Evolutionary conservation across 2,888 invertebrate genomes (phyloP).

Genomic region (Mesochorus sp.): DNA sequence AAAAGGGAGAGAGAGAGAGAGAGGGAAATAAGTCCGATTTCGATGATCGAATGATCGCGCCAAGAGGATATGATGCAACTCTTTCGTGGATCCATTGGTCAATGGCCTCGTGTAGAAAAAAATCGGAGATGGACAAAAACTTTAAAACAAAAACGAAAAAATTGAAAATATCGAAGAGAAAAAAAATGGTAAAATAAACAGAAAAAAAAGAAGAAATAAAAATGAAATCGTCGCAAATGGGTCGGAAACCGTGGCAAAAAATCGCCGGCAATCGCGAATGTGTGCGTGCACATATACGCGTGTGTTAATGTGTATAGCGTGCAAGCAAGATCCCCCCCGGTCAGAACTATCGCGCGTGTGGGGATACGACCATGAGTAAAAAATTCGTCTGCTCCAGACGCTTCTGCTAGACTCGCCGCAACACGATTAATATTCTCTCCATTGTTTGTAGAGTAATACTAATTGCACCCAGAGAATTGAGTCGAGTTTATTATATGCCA

Average conservation of each 20-base stretch:
- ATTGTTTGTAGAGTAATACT: background rate
- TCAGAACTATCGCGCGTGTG: background rate
- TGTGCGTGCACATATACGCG: background rate
- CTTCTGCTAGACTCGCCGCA: conserved; percentile 62
- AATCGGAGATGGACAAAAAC: too few relatives aligned
- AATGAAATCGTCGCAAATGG: too few relatives aligned
- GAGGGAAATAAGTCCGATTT: background rate
- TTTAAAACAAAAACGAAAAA: background rate
- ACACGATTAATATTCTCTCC: conserved; percentile 68
- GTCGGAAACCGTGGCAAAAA: too few relatives aligned
- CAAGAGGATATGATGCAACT: conserved; percentile 50
- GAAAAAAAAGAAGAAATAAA: too few relatives aligned
- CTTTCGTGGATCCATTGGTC: background rate
- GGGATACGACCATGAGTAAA: background rate
- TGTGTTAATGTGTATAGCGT: background rate
- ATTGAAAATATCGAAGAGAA: background rate
- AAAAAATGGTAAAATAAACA: too few relatives aligned
- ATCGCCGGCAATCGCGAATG: too few relatives aligned
- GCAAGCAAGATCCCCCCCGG: conserved; percentile 1
- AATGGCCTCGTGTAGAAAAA: background rate
- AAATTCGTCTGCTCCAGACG: conserved; percentile 70
- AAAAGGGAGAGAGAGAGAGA: background rate
- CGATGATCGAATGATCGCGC: conserved; percentile 21
- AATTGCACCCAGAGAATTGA: too few relatives aligned
- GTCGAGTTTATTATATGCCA: too few relatives aligned